These are phyloP conservation scores for Nyleta sp. DNA, from an alignment of 2,888 invertebrate species.

Conservation along the genomic window DNA sequence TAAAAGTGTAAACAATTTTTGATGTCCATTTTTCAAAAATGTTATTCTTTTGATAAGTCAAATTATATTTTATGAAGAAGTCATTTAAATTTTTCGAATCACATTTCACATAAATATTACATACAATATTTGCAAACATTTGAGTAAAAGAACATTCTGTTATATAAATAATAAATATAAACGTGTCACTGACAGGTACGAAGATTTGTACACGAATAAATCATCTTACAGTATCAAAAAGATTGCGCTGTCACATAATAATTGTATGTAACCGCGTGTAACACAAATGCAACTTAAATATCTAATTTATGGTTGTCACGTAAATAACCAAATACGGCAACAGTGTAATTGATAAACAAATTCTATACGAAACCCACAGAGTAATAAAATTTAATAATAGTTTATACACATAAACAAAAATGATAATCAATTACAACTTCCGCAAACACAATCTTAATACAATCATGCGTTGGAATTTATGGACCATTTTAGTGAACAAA, in stretches of 20 bases:
- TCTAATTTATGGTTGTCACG: conserved; percentile 44
- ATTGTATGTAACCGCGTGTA: background rate
- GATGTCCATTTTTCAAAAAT: too few species aligned
- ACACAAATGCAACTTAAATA: conserved; percentile 21
- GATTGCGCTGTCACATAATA: conserved; percentile 9
- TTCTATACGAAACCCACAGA: conserved; percentile 31
- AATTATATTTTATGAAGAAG: too few species aligned
- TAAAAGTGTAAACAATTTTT: too few species aligned
- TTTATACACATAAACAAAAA: conserved; percentile 42
- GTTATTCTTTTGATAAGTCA: too few species aligned
- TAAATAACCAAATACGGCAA: conserved; percentile 44
- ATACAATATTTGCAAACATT: too few species aligned
- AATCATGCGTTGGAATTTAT: conserved; percentile 41
- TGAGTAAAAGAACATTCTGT: too few species aligned
- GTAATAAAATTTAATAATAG: conserved; percentile 57
- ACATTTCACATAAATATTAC: too few species aligned
- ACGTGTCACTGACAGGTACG: too few species aligned
- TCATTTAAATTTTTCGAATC: too few species aligned
- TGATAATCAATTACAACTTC: conserved; percentile 55
- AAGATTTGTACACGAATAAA: conserved; percentile 1
- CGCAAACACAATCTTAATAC: conserved; percentile 48
- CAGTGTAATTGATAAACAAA: conserved; percentile 37
- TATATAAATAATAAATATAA: too few species aligned
- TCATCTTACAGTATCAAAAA: conserved; percentile 3
- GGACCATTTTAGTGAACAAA: conserved; percentile 57